Evolutionary conservation across 1,140 invertebrate species (phyloP), one percentile per base, ranked within the genome.

Genomic region (Heliconius congener): DNA sequence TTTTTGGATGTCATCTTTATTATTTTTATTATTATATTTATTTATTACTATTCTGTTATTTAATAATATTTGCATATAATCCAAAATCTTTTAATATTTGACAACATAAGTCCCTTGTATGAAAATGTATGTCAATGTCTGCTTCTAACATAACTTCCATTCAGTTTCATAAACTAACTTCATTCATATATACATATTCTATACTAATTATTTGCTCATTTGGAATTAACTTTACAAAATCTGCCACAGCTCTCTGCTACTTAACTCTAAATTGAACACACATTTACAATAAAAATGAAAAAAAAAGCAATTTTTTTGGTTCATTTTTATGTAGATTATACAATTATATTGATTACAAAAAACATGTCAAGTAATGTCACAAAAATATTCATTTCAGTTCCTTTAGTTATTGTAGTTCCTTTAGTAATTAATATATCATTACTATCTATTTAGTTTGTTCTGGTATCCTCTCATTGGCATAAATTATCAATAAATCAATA

Each of bases 261-360:
- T 91, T 94, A 93, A 76, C 30, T 85, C 81, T 86, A 87, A 88
- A 87, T 87, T 94, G 90, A 93, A 94, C 91, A 93, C 90, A 93
- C 91, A 86, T 84, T 83, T 76, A 76, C 57, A 66, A 85, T 81
- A 85, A 78, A 82, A 84, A 84, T 82, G 79, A 84, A 86, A 85
- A 89, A 88, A 85, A 84, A 83, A 86, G 84, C 86, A 23, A 23
- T 8, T 11, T 91, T 91, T 93, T 94, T 93, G 92, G 90, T 88
- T 91, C 87, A 89, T 81, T 87, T 88, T 89, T 83, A 87, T 86
- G 81, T 87, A 84, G 79, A 87, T 86, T 86, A 86, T 82, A 77
- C 11, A 76, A 72, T 82, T 88, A 86, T 84, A 85, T 86, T 85
- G 83, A 86, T 30, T 86, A 90, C 78, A 86, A 87, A 30, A 88